These are phyloP conservation scores for Egretta garzetta DNA, from an alignment of 2,113 vertebrate genomes.

Conservation along the genomic window DNA sequence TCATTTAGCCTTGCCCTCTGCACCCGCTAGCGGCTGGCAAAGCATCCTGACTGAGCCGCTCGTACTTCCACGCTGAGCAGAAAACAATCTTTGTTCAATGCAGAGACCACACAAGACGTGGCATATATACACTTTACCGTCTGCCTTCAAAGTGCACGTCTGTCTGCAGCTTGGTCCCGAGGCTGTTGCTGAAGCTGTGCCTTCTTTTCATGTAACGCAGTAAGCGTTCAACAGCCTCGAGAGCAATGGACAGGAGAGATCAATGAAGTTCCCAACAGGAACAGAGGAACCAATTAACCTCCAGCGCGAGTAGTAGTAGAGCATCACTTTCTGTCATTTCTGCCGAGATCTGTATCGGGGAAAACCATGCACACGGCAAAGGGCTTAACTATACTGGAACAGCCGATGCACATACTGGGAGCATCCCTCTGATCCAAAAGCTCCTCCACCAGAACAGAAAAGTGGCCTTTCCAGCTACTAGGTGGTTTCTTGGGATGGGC, in stretches of 20 bases:
- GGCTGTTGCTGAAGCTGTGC: not conserved
- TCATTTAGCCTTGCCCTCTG: not conserved
- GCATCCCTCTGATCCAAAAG: not conserved
- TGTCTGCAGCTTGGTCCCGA: not conserved
- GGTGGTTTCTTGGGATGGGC: not conserved
- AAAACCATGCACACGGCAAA: not conserved
- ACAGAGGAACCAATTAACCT: not conserved
- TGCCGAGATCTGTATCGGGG: not conserved
- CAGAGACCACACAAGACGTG: not conserved
- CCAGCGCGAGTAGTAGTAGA: fast-evolving
- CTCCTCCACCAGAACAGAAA: not conserved
- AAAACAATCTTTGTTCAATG: not conserved
- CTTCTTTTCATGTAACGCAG: not conserved
- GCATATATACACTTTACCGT: not conserved
- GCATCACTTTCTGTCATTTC: not conserved
- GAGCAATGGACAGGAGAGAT: not conserved
- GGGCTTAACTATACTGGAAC: not conserved
- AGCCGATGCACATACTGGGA: not conserved
- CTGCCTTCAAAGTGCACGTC: not conserved
- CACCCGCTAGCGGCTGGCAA: not conserved
- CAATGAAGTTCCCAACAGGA: not conserved
- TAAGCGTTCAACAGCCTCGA: not conserved
- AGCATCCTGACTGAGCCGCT: not conserved
- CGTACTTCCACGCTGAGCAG: not conserved
- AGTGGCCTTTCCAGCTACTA: not conserved